Evolutionary conservation across 2,113 vertebrate genomes (phyloP).

Genomic region (Callipepla californica): DNA sequence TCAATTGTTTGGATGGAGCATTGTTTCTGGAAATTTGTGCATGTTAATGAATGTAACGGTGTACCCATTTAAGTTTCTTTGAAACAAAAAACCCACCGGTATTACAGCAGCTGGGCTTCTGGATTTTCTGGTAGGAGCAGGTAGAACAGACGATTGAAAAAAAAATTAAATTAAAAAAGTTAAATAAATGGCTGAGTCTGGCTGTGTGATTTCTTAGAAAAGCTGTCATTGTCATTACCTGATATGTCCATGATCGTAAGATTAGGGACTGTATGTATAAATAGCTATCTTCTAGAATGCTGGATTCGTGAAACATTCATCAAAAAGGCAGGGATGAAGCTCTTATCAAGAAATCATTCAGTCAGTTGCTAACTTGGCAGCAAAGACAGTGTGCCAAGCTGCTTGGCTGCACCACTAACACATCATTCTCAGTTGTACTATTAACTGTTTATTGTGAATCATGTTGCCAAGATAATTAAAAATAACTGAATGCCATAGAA

Average conservation of each 20-base stretch:
- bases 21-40: background rate
- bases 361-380: background rate
- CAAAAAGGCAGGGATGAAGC: background rate
- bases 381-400: background rate
- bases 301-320: background rate
- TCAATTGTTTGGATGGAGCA: background rate
- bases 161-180: background rate
- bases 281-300: background rate
- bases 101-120: background rate
- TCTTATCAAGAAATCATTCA: background rate
- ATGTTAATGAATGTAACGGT: rapidly evolving
- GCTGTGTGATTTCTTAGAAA: background rate
- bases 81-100: background rate
- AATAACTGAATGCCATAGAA: background rate
- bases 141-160: background rate
- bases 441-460: background rate
- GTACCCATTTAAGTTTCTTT: background rate
- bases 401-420: background rate
- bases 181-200: rapidly evolving
- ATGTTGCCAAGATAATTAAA: background rate
- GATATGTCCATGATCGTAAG: background rate
- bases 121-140: background rate
- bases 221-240: background rate
- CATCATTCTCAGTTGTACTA: background rate
- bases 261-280: background rate